Conservation (phyloP, 2,797 vertebrate species). For the Helarctos malayanus region DNA sequence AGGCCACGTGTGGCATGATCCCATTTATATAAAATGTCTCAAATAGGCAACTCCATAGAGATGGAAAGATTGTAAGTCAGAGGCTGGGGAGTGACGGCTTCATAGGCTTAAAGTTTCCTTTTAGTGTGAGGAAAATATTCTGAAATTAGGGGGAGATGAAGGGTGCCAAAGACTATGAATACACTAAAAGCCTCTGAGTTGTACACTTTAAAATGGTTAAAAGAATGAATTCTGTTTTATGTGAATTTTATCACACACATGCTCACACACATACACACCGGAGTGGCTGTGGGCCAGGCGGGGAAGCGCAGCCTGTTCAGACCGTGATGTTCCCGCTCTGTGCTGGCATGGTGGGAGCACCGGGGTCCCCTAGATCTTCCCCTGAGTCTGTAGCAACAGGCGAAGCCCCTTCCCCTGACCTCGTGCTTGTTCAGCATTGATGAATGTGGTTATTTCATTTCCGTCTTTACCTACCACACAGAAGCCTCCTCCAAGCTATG, state of each 20-base stretch:
- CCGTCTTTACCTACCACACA: not conserved
- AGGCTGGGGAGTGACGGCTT: not conserved
- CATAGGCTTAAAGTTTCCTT: not conserved
- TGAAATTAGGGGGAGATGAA: not conserved
- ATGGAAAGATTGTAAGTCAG: not conserved
- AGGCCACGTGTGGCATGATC: not conserved
- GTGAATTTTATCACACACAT: not conserved
- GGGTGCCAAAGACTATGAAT: not conserved
- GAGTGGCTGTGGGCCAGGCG: too few relatives aligned
- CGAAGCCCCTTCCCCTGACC: not conserved
- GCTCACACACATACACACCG: not conserved
- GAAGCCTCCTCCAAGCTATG: not conserved
- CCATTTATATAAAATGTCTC: not conserved
- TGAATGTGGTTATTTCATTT: not conserved
- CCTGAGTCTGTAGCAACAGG: not conserved
- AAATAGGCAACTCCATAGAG: not conserved
- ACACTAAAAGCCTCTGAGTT: not conserved
- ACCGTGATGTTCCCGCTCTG: not conserved
- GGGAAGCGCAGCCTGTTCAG: not conserved
- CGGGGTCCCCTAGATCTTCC: not conserved
- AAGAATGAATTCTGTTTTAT: not conserved
- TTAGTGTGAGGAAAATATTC: not conserved
- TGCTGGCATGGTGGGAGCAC: not conserved
- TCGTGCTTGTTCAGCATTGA: not conserved
- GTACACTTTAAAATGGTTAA: not conserved